phyloP scores from a whole-genome alignment of 2,797 vertebrate genomes.

The Syndactyla subalaris region DNA sequence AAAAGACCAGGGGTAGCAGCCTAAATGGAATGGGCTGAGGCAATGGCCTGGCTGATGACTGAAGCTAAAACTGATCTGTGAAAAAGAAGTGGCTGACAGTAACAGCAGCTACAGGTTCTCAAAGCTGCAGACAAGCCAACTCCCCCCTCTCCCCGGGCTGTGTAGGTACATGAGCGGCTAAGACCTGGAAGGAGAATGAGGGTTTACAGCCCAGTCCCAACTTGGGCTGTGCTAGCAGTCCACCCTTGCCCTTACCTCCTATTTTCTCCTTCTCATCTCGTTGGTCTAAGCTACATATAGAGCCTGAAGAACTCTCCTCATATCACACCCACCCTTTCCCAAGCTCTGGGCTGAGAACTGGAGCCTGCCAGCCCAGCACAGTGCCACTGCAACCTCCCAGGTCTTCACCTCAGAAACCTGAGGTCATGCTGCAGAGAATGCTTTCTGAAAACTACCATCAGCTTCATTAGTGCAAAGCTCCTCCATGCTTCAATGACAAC shows the following conservation, averaged over 20 bases:
- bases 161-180: not conserved
- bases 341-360: not conserved
- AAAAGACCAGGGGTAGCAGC: fast-evolving
- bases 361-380: not conserved
- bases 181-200: not conserved
- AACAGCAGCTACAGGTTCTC: not conserved
- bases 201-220: not conserved
- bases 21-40: not conserved
- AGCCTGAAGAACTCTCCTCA: not conserved
- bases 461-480: not conserved
- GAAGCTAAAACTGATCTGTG: not conserved
- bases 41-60: not conserved
- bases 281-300: not conserved
- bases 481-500: not conserved
- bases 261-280: not conserved
- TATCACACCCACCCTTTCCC: not conserved
- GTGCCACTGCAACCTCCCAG: not conserved
- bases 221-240: not conserved
- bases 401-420: not conserved
- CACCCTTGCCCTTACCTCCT: not conserved
- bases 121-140: not conserved
- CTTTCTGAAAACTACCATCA: not conserved
- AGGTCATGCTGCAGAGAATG: not conserved
- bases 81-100: not conserved
- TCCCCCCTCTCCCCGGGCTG: not conserved